Conservation (phyloP, 2,113 vertebrate species). For the Jacana jacana region DNA sequence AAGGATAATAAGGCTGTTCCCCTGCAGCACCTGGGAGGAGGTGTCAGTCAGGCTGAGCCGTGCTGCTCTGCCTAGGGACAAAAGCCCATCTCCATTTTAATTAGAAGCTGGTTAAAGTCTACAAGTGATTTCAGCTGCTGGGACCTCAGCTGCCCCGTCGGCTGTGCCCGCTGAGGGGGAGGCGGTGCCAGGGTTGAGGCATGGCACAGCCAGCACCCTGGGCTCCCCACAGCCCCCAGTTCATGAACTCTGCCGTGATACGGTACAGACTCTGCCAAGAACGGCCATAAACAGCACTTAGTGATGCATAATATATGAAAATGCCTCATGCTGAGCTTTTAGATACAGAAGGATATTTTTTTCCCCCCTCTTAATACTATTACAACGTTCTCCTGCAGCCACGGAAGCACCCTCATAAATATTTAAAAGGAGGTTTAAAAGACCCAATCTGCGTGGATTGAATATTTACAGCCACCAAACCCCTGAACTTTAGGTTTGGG, state of each 20-base stretch:
- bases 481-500: slow-evolving; percentile 10
- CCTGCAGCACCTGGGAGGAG: not conserved
- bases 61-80: not conserved
- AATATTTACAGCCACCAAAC: slow-evolving; percentile 3
- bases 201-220: rapidly evolving
- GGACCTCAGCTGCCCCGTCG: not conserved
- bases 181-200: not conserved
- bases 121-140: not conserved
- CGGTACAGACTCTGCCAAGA: not conserved
- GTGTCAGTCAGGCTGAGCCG: not conserved
- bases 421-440: slow-evolving; percentile 29
- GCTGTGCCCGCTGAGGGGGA: rapidly evolving
- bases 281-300: not conserved
- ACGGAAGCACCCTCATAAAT: not conserved
- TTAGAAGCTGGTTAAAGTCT: not conserved
- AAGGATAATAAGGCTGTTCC: not conserved
- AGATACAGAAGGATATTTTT: not conserved
- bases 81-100: not conserved
- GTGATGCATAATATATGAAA: slow-evolving; percentile 16
- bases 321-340: slow-evolving; percentile 1
- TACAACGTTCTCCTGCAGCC: not conserved
- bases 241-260: not conserved
- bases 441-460: not conserved
- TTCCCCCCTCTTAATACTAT: not conserved
- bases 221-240: not conserved